Evolutionary conservation across 2,797 vertebrate species (phyloP), one percentile per base, ranked within the genome.

Genomic region (Somateria mollissima): DNA sequence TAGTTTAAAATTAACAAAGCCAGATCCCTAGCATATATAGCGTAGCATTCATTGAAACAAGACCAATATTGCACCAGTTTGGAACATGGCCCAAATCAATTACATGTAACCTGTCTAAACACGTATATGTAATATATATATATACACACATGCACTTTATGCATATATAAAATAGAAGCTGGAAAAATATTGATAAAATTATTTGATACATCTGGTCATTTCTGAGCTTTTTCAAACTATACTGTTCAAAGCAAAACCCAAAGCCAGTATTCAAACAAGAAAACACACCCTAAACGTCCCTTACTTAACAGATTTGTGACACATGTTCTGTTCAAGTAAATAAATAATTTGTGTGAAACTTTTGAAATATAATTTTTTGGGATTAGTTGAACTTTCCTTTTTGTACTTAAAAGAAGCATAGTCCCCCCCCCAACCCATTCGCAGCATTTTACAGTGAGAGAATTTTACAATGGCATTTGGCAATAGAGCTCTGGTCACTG

Each of bases 401-500:
- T 36, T 0, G 3, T 54, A 45, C 13, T 82, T 84, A 62, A 32
- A 95, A 91, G 51, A 74, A 84, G 36, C 39, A 25, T 37, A n/a
- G 17, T 32, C 70, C 45, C 36, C 56, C 39, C 39, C 16, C 22
- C 43, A 16, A 15, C 14, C 25, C 27, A 27, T 16, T 27, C 28
- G 8, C 67, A 54, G 27, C 61, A 70, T 78, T 88, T 72, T 79
- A 39, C 43, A 74, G n/a, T 53, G 51, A 70, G 37, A 66, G 64
- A 91, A 74, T 32, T 49, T 37, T 71, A 66, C 65, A 89, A 62
- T 7, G 30, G 49, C 32, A 57, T 47, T 53, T 81, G 37, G 86
- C 79, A 88, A 82, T 77, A 34, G 30, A 69, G 15, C n/a, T 91
- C 93, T 93, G 94, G 89, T 87, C 81, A 53, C 61, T 60, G 71